Base-by-base conservation (phyloP, 2,888 invertebrate genomes). In the Lacanobia wlatinum region DNA sequence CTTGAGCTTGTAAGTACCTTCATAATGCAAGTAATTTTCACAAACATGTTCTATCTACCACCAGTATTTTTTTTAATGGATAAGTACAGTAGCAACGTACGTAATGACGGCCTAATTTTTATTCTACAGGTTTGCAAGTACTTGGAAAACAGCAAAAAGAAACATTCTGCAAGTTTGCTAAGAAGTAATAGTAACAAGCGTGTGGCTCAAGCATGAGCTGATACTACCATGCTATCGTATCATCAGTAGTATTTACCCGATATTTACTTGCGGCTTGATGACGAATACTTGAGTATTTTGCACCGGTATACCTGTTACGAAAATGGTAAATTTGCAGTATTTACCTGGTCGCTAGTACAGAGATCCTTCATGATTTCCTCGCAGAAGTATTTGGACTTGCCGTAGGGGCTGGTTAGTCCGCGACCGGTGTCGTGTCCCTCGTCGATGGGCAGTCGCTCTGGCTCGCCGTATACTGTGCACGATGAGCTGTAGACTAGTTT, bases 351-450 rank as follows among this genome's bases (percentile, higher is more conserved):
- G 59, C 99, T 98, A 61, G 91, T 94, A 84, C 98, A 98, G 10
- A 99, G 92, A 92, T 99, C 99, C 90, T 98, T 98, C 91, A 99
- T 97, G 88, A 99, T 98, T 95, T 99, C 98, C 94, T 99, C 99
- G 80, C 99, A 98, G 96, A 99, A 98, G 94, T 97, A 98, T 94
- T 99, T 99, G 55, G 99, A 98, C 92, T 98, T 98, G 70, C 99
- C 99, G 94, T 99, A 99, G 5, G 99, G 99, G 82, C 94, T 95
- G 65, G 99, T 98, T 86, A 99, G 98, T 53, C 98, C 97, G 65
- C 94, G 96, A 0, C 99, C 99, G 1, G 98, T 98, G 43, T 98
- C 98, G 92, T 98, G 98, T 0, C 96, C 94, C 94, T 99, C 99
- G 85, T 98, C 98, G 61, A 99, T 95, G 0, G 99, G 99, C 80